Evolutionary conservation across 2,888 invertebrate genomes (phyloP).

Genomic region (Coronaproctus castanopsis): DNA sequence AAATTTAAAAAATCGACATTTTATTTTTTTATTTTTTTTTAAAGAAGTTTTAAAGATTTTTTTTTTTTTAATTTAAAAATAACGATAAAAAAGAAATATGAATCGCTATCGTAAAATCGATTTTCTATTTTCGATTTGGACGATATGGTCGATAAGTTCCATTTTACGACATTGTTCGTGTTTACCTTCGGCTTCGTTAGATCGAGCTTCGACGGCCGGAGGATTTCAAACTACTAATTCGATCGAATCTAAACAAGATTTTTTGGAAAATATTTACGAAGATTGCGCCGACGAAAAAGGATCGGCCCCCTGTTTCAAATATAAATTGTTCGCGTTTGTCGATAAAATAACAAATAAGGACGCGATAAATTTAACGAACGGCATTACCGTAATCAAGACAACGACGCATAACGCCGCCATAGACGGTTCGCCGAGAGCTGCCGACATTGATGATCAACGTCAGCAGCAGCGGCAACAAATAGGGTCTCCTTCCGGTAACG

Average conservation of each 20-base stretch:
- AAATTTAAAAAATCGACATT: no score
- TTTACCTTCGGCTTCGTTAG: slow-evolving; percentile 37
- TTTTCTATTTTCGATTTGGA: no score
- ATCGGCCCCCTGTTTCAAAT: slow-evolving; percentile 57
- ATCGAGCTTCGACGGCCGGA: slow-evolving; percentile 32
- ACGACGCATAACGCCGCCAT: slow-evolving; percentile 33
- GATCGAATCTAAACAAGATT: slow-evolving; percentile 47
- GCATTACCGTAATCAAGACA: slow-evolving; percentile 62
- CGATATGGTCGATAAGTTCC: no score
- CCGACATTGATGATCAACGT: slow-evolving; percentile 33
- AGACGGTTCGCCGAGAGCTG: slow-evolving; percentile 54
- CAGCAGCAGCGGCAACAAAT: neutral
- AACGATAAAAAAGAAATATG: no score
- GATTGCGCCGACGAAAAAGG: slow-evolving; percentile 58
- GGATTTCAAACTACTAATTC: slow-evolving; percentile 33
- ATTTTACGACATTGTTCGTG: slow-evolving; percentile 3
- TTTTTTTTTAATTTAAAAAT: no score
- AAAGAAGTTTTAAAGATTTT: no score
- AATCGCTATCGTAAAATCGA: no score
- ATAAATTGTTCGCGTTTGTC: slow-evolving; percentile 66
- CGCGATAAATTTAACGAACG: slow-evolving; percentile 56
- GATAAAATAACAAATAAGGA: slow-evolving; percentile 69
- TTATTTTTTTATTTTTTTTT: no score
- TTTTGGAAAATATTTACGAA: slow-evolving; percentile 51
- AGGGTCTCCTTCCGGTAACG: no score